Evolutionary conservation across 2,888 invertebrate genomes (phyloP).

Genomic region (Vanessa cardui): DNA sequence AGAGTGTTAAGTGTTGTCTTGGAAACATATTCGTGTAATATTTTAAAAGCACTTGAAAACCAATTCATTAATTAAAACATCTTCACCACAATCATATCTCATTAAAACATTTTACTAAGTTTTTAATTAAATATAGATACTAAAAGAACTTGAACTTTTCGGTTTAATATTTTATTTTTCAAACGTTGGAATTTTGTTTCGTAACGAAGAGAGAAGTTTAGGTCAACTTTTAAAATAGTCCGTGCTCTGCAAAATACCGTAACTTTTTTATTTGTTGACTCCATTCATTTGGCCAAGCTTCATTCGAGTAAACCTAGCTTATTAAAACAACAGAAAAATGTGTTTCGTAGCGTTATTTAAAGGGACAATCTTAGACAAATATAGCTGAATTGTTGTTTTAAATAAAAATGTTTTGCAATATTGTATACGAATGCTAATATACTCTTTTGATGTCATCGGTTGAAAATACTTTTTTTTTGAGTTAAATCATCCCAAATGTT

Average conservation of each 20-base stretch:
- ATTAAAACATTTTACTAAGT: too few relatives aligned
- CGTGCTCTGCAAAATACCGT: constrained; percentile 3
- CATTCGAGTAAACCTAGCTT: constrained; percentile 6
- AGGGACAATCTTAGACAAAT: neutral
- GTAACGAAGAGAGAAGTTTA: constrained; percentile 25
- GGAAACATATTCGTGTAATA: too few relatives aligned
- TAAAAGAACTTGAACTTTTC: neutral
- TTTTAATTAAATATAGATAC: neutral
- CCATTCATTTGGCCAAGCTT: constrained; percentile 21
- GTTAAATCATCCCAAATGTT: neutral
- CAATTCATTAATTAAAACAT: too few relatives aligned
- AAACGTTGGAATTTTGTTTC: constrained; percentile 21
- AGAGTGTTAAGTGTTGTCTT: too few relatives aligned
- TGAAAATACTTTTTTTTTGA: too few relatives aligned
- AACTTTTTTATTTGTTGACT: constrained; percentile 21
- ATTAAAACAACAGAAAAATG: neutral
- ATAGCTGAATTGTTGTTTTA: neutral
- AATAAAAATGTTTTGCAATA: neutral
- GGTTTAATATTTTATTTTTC: constrained; percentile 4
- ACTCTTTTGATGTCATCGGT: too few relatives aligned
- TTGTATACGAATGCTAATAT: too few relatives aligned
- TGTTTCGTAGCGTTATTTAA: neutral
- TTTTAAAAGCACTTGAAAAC: too few relatives aligned
- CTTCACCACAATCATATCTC: too few relatives aligned
- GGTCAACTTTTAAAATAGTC: constrained; percentile 24